Conservation (phyloP, 2,113 vertebrate species). For the Cheirogaleus medius region DNA sequence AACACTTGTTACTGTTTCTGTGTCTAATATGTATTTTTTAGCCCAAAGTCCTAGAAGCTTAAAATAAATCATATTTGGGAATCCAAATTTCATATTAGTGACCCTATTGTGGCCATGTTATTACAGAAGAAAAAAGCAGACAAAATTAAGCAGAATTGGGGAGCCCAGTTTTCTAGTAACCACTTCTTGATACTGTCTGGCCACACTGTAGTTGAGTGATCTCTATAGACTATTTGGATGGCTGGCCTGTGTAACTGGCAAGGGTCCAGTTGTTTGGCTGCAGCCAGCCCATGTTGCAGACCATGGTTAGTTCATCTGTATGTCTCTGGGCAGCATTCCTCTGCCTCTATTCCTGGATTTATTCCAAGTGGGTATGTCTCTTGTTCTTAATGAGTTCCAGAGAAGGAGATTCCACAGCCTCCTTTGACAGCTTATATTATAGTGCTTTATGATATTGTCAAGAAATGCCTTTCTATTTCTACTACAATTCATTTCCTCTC, state of each 20-base stretch:
- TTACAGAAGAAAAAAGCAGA: neutral
- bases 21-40: neutral
- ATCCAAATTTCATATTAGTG: conserved; percentile 15
- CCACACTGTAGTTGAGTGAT: neutral
- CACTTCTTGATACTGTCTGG: neutral
- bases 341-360: conserved; percentile 31
- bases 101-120: neutral
- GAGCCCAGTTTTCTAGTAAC: neutral
- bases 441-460: conserved; percentile 61
- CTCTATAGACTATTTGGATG: neutral
- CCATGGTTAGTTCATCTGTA: conserved; percentile 2
- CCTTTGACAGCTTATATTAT: conserved; percentile 62
- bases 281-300: conserved; percentile 17
- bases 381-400: conserved; percentile 61
- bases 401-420: conserved; percentile 28
- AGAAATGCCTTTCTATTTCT: conserved; percentile 59
- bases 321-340: conserved; percentile 48
- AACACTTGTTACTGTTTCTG: neutral
- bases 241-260: neutral
- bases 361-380: conserved; percentile 52
- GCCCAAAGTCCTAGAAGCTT: neutral
- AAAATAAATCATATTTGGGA: conserved; percentile 4
- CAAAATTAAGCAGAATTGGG: neutral
- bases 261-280: neutral
- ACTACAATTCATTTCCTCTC: conserved; percentile 50